These are phyloP conservation scores for Anas georgica DNA, from an alignment of 2,797 vertebrate species.

Conservation along the genomic window DNA sequence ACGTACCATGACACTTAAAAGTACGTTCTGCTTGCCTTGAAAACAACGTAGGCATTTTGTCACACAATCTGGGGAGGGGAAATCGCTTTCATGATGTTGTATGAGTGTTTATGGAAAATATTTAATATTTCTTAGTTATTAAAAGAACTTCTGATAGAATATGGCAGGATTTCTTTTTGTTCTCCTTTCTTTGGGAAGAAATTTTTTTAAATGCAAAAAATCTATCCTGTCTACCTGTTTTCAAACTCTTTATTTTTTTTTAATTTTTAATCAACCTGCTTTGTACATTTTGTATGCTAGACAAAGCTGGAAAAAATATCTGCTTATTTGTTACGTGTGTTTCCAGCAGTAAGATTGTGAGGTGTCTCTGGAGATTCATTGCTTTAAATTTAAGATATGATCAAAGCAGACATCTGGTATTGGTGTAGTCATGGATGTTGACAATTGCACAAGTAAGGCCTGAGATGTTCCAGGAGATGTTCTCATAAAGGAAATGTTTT, in stretches of 20 bases:
- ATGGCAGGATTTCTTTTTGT: neutral
- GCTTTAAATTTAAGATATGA: neutral
- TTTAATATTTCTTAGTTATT: neutral
- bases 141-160: neutral
- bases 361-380: neutral
- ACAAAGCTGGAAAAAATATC: neutral
- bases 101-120: neutral
- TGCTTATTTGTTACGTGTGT: neutral
- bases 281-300: neutral
- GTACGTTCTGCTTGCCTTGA: neutral
- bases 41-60: neutral
- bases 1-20: neutral
- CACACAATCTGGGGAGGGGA: neutral
- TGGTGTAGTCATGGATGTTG: neutral
- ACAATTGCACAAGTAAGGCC: neutral
- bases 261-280: neutral
- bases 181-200: neutral
- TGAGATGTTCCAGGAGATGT: neutral
- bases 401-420: neutral
- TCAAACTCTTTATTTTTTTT: neutral
- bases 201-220: neutral
- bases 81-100: neutral
- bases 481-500: neutral
- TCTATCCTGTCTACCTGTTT: neutral
- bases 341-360: neutral